Evolutionary conservation across 2,797 vertebrate genomes (phyloP).

Genomic region (Staurois parvus): DNA sequence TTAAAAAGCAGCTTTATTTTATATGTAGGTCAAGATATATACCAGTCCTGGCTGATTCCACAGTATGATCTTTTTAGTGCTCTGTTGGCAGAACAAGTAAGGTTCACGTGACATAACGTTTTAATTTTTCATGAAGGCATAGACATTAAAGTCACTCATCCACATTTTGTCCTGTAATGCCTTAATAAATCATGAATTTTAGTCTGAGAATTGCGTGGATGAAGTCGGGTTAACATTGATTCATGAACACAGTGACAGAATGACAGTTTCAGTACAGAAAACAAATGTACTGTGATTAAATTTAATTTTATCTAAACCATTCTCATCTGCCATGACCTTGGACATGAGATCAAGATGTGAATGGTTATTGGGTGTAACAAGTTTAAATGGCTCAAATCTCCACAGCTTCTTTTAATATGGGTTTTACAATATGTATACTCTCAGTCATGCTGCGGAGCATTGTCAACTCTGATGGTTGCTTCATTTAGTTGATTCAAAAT

Average conservation of each 20-base stretch:
- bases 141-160: conserved; percentile 29
- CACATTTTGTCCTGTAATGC: conserved; percentile 38
- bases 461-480: not conserved
- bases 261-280: conserved; percentile 50
- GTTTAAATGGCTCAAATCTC: not conserved
- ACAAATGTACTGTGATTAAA: conserved; percentile 48
- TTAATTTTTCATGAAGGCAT: conserved; percentile 47
- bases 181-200: conserved; percentile 48
- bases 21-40: conserved; percentile 46
- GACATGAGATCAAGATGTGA: conserved; percentile 20
- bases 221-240: conserved; percentile 43
- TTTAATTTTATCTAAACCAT: conserved; percentile 37
- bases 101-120: conserved; percentile 26
- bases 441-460: not conserved
- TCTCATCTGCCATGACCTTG: conserved; percentile 40
- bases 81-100: conserved; percentile 5
- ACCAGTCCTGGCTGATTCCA: conserved; percentile 4
- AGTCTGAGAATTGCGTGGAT: conserved; percentile 33
- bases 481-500: not conserved
- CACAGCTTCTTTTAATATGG: not conserved
- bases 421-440: not conserved
- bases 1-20: conserved; percentile 1
- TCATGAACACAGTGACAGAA: conserved; percentile 44
- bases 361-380: conserved; percentile 1
- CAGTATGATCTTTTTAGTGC: conserved; percentile 35